Conservation (phyloP, 2,113 vertebrate genomes). For the Etheostoma cragini region DNA sequence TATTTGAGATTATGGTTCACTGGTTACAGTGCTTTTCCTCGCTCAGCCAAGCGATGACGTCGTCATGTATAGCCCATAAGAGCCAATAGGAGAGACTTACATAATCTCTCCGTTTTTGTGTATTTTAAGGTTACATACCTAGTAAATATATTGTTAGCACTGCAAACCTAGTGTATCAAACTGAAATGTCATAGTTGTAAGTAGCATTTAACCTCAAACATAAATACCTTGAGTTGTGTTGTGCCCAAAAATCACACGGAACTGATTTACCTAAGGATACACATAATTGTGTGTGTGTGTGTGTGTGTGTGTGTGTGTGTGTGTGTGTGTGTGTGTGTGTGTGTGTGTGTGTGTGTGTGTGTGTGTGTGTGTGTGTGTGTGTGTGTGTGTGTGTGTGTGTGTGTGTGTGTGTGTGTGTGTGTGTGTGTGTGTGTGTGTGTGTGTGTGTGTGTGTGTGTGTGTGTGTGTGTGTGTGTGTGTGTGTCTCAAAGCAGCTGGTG, state of each 20-base stretch:
- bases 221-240: neutral
- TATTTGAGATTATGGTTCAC: conserved; percentile 5
- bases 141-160: conserved; percentile 30
- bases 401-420: neutral
- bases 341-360: too few relatives aligned
- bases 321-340: too few relatives aligned
- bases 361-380: too few relatives aligned
- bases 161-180: neutral
- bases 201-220: neutral
- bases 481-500: neutral
- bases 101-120: conserved; percentile 56
- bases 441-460: neutral
- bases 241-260: neutral
- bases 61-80: conserved; percentile 48
- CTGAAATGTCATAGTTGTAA: neutral
- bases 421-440: neutral
- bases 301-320: too few relatives aligned
- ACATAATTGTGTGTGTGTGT: too few relatives aligned
- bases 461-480: neutral
- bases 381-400: too few relatives aligned
- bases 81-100: conserved; percentile 64
- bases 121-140: conserved; percentile 70
- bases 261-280: neutral
- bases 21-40: neutral
- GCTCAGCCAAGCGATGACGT: conserved; percentile 59